phyloP scores from a whole-genome alignment of 2,888 invertebrate genomes.

The Lasioglossum zephyrum region DNA sequence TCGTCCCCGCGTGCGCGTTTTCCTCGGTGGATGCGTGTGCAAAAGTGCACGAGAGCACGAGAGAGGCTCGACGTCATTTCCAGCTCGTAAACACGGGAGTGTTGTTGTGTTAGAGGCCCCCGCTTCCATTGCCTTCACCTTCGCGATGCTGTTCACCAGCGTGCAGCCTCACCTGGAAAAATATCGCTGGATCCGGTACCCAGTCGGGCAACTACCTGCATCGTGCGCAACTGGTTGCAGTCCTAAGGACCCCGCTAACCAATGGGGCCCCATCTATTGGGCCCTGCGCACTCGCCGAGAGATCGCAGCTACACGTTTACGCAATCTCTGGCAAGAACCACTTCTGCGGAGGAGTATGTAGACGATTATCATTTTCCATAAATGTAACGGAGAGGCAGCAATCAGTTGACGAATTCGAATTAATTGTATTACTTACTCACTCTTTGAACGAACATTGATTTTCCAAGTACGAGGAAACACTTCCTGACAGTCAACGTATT shows the following conservation, averaged over 20 bases:
- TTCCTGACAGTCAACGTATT: background rate
- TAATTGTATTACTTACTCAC: too few species aligned
- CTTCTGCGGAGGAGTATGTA: too few species aligned
- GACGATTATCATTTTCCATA: too few species aligned
- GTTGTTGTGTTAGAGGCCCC: slow-evolving; percentile 5
- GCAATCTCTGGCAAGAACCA: too few species aligned
- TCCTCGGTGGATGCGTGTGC: slow-evolving; percentile 58
- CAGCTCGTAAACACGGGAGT: slow-evolving; percentile 54
- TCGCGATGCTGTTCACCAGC: slow-evolving; percentile 32
- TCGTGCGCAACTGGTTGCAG: background rate
- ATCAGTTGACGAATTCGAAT: too few species aligned
- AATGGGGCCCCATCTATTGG: background rate
- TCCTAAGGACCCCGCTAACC: background rate
- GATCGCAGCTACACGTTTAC: background rate
- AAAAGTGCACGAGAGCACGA: background rate
- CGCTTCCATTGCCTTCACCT: slow-evolving; percentile 68
- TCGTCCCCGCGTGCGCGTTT: slow-evolving; percentile 40
- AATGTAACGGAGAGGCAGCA: too few species aligned
- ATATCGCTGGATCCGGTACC: slow-evolving; percentile 54
- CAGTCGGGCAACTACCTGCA: slow-evolving; percentile 34
- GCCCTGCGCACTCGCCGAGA: background rate
- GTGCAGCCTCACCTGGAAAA: slow-evolving; percentile 38
- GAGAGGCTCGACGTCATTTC: slow-evolving; percentile 20
- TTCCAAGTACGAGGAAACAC: background rate
- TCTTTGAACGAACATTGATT: too few species aligned